These are phyloP conservation scores for Ormyrus rosae DNA, from an alignment of 2,888 invertebrate species.

Conservation along the genomic window DNA sequence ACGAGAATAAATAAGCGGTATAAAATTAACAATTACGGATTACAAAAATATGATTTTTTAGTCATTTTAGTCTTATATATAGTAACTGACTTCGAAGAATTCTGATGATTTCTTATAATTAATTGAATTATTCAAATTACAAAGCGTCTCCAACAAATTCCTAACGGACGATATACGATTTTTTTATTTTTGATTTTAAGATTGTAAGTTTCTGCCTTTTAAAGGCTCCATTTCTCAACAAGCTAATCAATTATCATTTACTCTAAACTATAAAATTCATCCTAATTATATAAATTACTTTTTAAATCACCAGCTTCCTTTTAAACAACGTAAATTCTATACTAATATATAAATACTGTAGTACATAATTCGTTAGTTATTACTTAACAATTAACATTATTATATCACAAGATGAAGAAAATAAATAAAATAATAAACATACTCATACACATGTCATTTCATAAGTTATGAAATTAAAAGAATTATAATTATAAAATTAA, in stretches of 20 bases:
- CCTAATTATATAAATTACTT: neutral
- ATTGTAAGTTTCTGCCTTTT: too few species aligned
- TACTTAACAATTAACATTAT: neutral
- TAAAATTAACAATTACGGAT: neutral
- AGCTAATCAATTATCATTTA: too few species aligned
- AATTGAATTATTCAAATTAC: too few species aligned
- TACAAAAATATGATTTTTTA: too few species aligned
- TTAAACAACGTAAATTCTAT: neutral
- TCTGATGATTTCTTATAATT: too few species aligned
- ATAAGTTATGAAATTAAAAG: neutral
- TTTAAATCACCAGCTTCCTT: neutral
- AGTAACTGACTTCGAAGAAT: too few species aligned
- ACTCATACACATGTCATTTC: neutral
- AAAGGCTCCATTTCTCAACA: too few species aligned
- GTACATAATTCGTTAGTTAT: neutral
- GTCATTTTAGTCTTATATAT: too few species aligned
- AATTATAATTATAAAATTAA: neutral
- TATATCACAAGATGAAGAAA: neutral
- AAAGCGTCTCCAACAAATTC: too few species aligned
- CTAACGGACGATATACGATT: neutral
- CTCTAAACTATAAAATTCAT: neutral
- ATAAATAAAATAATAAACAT: neutral
- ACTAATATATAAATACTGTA: slow-evolving; percentile 1
- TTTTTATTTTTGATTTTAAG: too few species aligned
- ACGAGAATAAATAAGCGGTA: neutral